phyloP scores from a whole-genome alignment of 2,113 vertebrate species.

The Machaerirhynchus nigripectus region DNA sequence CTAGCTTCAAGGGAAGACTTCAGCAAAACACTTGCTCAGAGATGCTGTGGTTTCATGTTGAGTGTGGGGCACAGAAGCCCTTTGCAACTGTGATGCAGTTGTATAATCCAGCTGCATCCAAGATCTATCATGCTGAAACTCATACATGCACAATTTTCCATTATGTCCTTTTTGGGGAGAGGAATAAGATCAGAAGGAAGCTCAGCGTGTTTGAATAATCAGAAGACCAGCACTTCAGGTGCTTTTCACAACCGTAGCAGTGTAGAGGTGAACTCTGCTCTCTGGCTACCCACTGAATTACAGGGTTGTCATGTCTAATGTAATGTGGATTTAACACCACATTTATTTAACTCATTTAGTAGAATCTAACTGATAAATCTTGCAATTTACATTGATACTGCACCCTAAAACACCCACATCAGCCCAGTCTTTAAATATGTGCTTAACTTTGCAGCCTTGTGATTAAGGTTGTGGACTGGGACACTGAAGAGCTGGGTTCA shows the following conservation, averaged over 20 bases:
- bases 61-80: not conserved
- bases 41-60: not conserved
- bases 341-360: not conserved
- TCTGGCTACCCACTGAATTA: not conserved
- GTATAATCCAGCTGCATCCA: not conserved
- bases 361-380: slow-evolving; percentile 6
- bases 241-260: not conserved
- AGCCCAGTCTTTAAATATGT: slow-evolving; percentile 56
- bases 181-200: not conserved
- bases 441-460: slow-evolving; percentile 66
- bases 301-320: not conserved
- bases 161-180: not conserved
- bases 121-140: not conserved
- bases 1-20: not conserved
- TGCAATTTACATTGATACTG: slow-evolving; percentile 14
- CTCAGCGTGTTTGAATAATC: not conserved
- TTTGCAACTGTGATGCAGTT: not conserved
- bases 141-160: not conserved
- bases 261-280: not conserved
- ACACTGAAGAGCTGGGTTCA: slow-evolving; percentile 61
- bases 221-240: not conserved
- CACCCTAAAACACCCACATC: slow-evolving; percentile 1
- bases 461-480: slow-evolving; percentile 63
- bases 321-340: not conserved
- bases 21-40: not conserved